These are phyloP conservation scores for Esox masquinongy DNA, from an alignment of 2,797 vertebrate genomes.

Conservation along the genomic window DNA sequence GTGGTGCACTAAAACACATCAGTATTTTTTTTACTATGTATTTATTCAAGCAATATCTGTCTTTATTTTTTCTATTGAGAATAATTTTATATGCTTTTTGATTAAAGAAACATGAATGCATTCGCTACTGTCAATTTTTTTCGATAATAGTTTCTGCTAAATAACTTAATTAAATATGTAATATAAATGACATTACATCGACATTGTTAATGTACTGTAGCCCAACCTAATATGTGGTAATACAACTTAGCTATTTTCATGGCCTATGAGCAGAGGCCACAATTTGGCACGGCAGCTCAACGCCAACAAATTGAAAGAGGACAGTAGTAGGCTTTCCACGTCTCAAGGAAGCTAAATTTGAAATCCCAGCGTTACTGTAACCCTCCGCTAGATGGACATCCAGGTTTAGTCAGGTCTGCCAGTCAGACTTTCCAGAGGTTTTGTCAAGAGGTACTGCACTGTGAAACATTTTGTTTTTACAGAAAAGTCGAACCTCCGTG, in stretches of 20 bases:
- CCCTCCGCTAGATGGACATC: background rate
- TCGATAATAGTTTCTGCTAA: too few relatives aligned
- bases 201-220: background rate
- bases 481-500: too few relatives aligned
- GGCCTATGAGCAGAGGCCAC: too few relatives aligned
- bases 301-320: background rate
- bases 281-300: too few relatives aligned
- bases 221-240: background rate
- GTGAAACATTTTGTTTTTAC: too few relatives aligned
- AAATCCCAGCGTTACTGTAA: background rate
- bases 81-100: too few relatives aligned
- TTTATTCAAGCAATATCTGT: background rate
- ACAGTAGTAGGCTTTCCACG: background rate
- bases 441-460: background rate
- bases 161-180: too few relatives aligned
- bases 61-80: background rate
- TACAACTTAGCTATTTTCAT: too few relatives aligned
- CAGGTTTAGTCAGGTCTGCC: background rate
- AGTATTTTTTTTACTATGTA: background rate
- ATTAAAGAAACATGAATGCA: too few relatives aligned
- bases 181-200: too few relatives aligned
- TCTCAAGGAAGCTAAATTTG: background rate
- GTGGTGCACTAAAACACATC: background rate
- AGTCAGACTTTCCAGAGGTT: background rate
- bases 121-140: too few relatives aligned